Conservation (phyloP, 2,888 invertebrate genomes). For the Drosophila borealis region DNA sequence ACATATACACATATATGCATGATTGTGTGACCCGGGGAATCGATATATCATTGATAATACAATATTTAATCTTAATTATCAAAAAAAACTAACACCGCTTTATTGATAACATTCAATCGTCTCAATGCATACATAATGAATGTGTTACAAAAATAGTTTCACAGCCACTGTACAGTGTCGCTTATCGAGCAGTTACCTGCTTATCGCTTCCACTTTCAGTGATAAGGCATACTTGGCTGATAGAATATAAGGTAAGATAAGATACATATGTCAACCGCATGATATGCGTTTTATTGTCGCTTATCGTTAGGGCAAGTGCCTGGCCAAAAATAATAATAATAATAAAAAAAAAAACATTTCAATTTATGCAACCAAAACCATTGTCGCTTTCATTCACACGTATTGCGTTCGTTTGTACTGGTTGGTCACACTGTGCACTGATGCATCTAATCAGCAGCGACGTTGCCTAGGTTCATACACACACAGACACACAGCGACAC, state of each 20-base stretch:
- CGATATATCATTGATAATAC: conserved; percentile 50
- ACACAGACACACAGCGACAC: conserved; percentile 2
- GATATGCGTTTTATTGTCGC: conserved; percentile 31
- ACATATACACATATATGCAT: not conserved
- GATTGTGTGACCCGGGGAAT: not conserved
- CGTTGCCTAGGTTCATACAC: conserved; percentile 26
- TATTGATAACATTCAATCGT: conserved; percentile 29
- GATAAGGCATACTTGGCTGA: conserved; percentile 30
- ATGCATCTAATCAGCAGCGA: conserved; percentile 38
- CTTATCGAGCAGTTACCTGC: conserved; percentile 55
- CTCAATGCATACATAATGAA: conserved; percentile 11
- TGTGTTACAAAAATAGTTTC: conserved; percentile 33
- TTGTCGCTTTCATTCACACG: conserved; percentile 60
- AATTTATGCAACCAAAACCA: conserved; percentile 42
- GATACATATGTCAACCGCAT: conserved; percentile 42
- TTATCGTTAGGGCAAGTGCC: conserved; percentile 35
- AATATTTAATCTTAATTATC: conserved; percentile 27
- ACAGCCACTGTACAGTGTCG: conserved; percentile 39
- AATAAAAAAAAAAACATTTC: not conserved
- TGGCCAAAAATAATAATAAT: conserved; percentile 16
- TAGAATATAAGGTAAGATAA: conserved; percentile 33
- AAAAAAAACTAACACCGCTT: conserved; percentile 8
- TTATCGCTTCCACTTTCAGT: conserved; percentile 31
- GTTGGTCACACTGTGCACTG: conserved; percentile 46
- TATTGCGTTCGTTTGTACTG: conserved; percentile 9